Base-by-base conservation (phyloP, 2,113 vertebrate genomes). In the Coturnix japonica region DNA sequence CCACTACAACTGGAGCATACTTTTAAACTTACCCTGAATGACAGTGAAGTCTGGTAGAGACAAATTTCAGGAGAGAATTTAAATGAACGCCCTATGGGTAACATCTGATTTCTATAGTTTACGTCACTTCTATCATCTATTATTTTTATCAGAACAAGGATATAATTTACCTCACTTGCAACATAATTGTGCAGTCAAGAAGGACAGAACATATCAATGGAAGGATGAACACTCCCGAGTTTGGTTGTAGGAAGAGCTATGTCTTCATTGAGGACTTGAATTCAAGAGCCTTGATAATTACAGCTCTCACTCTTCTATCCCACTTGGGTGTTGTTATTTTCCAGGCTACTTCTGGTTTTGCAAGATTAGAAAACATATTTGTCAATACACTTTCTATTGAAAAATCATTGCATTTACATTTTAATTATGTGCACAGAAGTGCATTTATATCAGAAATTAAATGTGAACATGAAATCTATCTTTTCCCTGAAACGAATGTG, bases 121-220 rank as follows among this genome's bases (percentile, higher is more conserved):
- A 21, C 20, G 14, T 22, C 59, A 37, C 28, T 56, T 0, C 37
- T n/a, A 1, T 51, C 25, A 12, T 9, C n/a, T 41, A 2, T 6
- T 33, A 30, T 72, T 72, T 26, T 23, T 51, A 17, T 30, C 35
- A 49, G 31, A 63, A 8, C 30, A 54, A 49, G 33, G 25, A 11
- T 2, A 10, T 4, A 39, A 15, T 4, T 53, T 8, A 47, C 11
- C 11, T 71, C 33, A 53, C 3, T 12, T 8, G 30, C 35, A 33
- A 37, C 26, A 18, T 43, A 51, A 35, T 13, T 46, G 17, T 26
- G 35, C 25, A 85, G 28, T 54, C 81, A 81, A 87, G 53, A 64
- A 81, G 72, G 28, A 63, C 12, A 26, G 14, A 64, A 7, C 10
- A 17, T 5, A 3, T 39, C 3, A 1, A 1, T 47, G 74, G 25